These are phyloP conservation scores for Reinhardtius hippoglossoides DNA, from an alignment of 2,113 vertebrate species.

Conservation along the genomic window DNA sequence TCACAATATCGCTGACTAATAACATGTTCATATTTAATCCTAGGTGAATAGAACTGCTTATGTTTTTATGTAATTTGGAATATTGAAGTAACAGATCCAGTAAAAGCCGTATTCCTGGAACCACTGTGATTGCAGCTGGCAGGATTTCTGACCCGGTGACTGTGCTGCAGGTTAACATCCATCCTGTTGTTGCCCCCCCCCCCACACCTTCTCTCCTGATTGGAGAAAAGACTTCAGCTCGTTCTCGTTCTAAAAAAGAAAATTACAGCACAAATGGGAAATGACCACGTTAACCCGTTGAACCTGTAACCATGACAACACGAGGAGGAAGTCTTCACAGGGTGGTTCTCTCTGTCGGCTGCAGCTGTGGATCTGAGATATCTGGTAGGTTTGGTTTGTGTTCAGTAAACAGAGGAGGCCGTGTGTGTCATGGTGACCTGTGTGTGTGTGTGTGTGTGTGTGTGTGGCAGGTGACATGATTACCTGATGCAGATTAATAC, in stretches of 20 bases:
- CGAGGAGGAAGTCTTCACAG: background rate
- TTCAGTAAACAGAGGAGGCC: background rate
- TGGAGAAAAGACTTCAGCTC: conserved; percentile 15
- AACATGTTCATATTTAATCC: too few relatives aligned
- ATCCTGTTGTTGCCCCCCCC: background rate
- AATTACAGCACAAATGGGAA: background rate
- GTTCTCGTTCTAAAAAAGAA: background rate
- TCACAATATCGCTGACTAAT: too few relatives aligned
- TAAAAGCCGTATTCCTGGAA: too few relatives aligned
- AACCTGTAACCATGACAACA: conserved; percentile 61
- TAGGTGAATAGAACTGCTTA: too few relatives aligned
- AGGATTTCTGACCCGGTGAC: background rate
- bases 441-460: too few relatives aligned
- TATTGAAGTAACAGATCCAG: too few relatives aligned
- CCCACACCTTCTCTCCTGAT: background rate
- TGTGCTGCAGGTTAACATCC: background rate
- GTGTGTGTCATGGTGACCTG: background rate
- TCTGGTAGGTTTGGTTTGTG: background rate
- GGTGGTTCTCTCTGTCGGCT: background rate
- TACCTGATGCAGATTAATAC: conserved; percentile 52
- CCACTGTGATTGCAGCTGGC: too few relatives aligned
- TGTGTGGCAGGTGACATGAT: conserved; percentile 8
- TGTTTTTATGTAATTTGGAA: too few relatives aligned
- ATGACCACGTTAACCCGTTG: conserved; percentile 26
- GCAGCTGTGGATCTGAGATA: background rate